phyloP scores from a whole-genome alignment of 2,113 vertebrate genomes.

The Halcyon senegalensis region DNA sequence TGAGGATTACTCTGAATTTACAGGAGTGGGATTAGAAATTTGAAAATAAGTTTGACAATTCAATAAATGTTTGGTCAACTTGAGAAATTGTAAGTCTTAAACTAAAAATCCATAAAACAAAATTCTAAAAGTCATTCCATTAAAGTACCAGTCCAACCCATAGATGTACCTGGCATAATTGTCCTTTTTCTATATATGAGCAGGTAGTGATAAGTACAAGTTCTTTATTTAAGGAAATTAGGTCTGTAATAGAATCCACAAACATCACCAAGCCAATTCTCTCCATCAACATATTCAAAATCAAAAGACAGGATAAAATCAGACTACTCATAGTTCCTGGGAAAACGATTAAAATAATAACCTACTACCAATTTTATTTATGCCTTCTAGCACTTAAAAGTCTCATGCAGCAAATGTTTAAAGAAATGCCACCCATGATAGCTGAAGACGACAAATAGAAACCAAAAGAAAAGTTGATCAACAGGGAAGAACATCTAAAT shows the following conservation, averaged over 20 bases:
- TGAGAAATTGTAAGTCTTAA: background rate
- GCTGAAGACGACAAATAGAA: background rate
- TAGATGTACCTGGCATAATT: background rate
- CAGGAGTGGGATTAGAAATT: background rate
- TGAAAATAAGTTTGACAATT: background rate
- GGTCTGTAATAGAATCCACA: background rate
- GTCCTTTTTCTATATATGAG: background rate
- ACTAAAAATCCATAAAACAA: background rate
- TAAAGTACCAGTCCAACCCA: background rate
- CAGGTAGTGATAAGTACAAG: background rate
- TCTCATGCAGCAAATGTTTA: background rate
- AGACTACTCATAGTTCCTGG: background rate
- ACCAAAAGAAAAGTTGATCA: background rate
- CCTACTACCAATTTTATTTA: background rate
- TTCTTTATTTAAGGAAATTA: background rate
- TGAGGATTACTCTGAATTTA: background rate
- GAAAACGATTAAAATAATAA: conserved; percentile 29
- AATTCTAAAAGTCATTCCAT: background rate
- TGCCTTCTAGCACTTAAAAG: background rate
- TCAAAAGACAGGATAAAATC: background rate
- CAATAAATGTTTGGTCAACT: background rate
- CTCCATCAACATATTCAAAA: background rate
- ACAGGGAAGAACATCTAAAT: background rate
- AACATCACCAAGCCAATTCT: background rate
- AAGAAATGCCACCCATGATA: conserved; percentile 4